These are phyloP conservation scores for Numenius arquata DNA, from an alignment of 2,113 vertebrate genomes.

Conservation along the genomic window DNA sequence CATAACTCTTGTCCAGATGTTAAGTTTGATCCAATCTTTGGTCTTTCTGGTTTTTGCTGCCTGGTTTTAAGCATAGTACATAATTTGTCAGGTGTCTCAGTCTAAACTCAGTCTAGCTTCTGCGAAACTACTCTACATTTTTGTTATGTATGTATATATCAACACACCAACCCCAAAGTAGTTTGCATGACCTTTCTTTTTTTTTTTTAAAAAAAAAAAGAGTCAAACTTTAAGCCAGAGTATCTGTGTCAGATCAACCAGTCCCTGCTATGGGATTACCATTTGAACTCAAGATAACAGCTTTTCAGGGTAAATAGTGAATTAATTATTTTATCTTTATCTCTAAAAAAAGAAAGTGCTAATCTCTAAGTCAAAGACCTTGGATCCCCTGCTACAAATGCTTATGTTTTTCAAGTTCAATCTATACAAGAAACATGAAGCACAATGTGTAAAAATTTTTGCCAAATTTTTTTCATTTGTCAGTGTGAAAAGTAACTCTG, in stretches of 20 bases:
- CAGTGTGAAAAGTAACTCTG: slow-evolving; percentile 22
- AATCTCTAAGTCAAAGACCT: not conserved
- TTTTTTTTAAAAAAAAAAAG: not conserved
- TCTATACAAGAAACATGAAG: not conserved
- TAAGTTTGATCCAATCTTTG: not conserved
- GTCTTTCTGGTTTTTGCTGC: not conserved
- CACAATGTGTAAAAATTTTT: not conserved
- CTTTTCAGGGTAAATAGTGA: not conserved
- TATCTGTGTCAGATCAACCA: not conserved
- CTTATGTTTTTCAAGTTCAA: not conserved
- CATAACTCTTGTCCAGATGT: not conserved
- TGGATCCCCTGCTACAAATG: not conserved
- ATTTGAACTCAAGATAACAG: not conserved
- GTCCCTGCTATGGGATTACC: not conserved
- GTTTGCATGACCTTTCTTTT: not conserved
- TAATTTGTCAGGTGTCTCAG: not conserved
- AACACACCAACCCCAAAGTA: not conserved
- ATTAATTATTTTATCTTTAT: not conserved
- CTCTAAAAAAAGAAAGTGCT: not conserved
- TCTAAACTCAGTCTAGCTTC: not conserved
- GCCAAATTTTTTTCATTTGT: not conserved
- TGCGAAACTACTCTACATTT: not conserved
- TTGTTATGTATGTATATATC: not conserved
- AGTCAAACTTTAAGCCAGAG: not conserved
- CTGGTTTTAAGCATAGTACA: not conserved